Conservation (phyloP, 2,797 vertebrate species). For the Tympanoctomys barrerae region DNA sequence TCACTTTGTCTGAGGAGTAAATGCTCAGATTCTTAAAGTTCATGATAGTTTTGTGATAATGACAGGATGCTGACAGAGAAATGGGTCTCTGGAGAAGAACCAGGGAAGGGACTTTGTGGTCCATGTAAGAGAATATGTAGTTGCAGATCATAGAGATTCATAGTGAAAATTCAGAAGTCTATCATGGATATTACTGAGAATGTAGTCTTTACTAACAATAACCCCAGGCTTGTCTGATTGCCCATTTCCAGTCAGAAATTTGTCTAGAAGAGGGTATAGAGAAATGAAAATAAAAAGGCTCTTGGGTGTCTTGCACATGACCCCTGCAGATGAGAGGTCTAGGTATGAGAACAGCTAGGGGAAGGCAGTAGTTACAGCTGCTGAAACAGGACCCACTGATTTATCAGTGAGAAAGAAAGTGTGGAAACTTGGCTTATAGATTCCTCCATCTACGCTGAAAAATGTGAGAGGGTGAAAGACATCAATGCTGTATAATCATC, state of each 20-base stretch:
- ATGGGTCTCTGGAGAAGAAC: background rate
- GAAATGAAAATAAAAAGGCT: background rate
- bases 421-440: background rate
- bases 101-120: background rate
- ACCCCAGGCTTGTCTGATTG: background rate
- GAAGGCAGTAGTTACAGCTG: background rate
- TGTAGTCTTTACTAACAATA: background rate
- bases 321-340: background rate
- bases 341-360: background rate
- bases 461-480: background rate
- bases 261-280: background rate
- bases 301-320: background rate
- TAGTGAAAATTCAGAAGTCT: conserved; percentile 10
- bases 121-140: background rate
- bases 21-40: conserved; percentile 24
- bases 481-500: background rate
- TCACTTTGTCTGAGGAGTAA: background rate
- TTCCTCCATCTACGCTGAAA: background rate
- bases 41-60: background rate
- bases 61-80: background rate
- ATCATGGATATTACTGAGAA: background rate
- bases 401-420: background rate
- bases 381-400: background rate
- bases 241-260: background rate
- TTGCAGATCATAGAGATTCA: background rate